phyloP scores from a whole-genome alignment of 2,113 vertebrate genomes.

The Gnathonemus longibarbis region DNA sequence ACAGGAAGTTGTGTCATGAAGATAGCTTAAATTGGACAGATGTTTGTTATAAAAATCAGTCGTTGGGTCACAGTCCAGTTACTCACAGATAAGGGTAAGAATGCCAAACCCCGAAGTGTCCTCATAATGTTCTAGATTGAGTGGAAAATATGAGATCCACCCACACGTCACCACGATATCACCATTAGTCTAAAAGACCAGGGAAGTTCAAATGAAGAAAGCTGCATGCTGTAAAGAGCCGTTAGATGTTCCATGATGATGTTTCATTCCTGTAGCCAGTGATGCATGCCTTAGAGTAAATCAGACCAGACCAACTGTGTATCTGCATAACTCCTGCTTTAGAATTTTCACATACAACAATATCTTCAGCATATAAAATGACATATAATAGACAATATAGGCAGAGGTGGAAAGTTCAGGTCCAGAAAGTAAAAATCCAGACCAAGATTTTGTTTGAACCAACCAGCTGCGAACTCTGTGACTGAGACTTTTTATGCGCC shows the following conservation, averaged over 20 bases:
- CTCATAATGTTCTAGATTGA: background rate
- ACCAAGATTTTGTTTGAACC: too few species aligned
- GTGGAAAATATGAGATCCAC: background rate
- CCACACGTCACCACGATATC: background rate
- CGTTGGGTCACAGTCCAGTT: background rate
- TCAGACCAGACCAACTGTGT: background rate
- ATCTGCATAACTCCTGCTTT: background rate
- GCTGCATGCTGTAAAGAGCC: background rate
- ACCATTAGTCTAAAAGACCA: background rate
- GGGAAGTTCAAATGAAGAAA: background rate
- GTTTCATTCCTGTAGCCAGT: background rate
- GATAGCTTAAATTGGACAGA: background rate
- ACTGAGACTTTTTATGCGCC: too few species aligned
- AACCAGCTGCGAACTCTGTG: too few species aligned
- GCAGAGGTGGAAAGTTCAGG: too few species aligned
- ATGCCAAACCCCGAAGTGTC: background rate
- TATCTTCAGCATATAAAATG: background rate
- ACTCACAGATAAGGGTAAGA: background rate
- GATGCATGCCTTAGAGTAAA: background rate
- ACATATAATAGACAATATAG: background rate
- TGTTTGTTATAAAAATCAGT: background rate
- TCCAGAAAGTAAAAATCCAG: too few species aligned
- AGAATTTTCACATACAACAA: background rate
- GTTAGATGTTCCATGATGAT: background rate
- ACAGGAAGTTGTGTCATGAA: background rate